Evolutionary conservation across 1,140 invertebrate species (phyloP).

Genomic region (Bombus breviceps): DNA sequence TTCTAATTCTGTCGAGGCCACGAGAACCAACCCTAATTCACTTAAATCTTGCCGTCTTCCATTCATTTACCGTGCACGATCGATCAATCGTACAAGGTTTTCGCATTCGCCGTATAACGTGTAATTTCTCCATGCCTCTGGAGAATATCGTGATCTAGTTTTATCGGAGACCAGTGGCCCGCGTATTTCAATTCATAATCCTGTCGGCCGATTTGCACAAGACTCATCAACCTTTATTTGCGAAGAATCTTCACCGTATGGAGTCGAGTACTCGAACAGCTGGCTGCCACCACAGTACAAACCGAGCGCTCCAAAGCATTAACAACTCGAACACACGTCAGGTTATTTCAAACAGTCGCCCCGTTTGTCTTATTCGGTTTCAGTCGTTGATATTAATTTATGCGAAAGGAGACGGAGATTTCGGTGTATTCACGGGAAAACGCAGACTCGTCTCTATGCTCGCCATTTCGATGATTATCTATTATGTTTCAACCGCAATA

Average conservation of each 20-base stretch:
- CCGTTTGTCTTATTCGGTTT: neutral
- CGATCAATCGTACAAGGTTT: conserved; percentile 3
- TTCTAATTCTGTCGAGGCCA: neutral
- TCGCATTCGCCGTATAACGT: neutral
- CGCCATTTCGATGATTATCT: neutral
- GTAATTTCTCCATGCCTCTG: neutral
- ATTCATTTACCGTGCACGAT: neutral
- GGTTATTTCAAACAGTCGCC: neutral
- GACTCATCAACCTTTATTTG: conserved; percentile 1
- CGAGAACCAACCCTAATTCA: neutral
- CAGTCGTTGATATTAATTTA: conserved; percentile 4
- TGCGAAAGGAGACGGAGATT: neutral
- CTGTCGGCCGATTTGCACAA: conserved; percentile 9
- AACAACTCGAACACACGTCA: conserved; percentile 46
- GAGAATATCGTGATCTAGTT: conserved; percentile 5
- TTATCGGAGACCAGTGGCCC: neutral
- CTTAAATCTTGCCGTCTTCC: neutral
- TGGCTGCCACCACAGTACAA: neutral
- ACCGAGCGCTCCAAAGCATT: conserved; percentile 38
- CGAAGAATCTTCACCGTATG: conserved; percentile 13
- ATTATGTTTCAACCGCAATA: neutral
- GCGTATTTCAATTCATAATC: conserved; percentile 22
- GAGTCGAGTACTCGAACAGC: neutral
- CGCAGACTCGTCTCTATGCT: neutral
- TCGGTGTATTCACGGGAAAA: neutral